A percentile compares a stretch with the other conserved stretches of the same genome.
phyloP scores from a whole-genome alignment of 2,113 vertebrate genomes.

The Ceyx cyanopectus region DNA sequence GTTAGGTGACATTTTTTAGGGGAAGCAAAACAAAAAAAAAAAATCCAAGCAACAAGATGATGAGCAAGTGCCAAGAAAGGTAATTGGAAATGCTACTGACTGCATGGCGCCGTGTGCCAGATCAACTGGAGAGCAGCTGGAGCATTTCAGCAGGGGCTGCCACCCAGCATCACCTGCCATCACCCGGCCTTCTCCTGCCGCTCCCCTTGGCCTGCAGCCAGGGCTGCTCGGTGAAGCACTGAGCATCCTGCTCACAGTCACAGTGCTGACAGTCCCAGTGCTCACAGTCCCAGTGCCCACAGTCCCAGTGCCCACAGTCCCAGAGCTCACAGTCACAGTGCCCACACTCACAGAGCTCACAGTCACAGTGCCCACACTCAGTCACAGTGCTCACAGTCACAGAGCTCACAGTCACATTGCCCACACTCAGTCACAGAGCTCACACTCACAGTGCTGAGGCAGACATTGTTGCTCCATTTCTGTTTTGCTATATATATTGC shows the following conservation, averaged over 20 bases:
- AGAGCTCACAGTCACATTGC: no score
- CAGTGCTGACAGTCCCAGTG: no score
- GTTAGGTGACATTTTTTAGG: not conserved
- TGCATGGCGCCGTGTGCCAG: fast-evolving
- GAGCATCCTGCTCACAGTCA: not conserved
- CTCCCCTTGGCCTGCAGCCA: not conserved
- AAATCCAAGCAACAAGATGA: not conserved
- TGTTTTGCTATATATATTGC: not conserved
- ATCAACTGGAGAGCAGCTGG: not conserved
- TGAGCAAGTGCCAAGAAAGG: not conserved
- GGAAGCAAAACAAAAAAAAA: not conserved
- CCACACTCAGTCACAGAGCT: no score
- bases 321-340: no score
- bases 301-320: no score
- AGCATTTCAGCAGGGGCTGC: not conserved
- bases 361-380: no score
- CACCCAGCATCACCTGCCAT: not conserved
- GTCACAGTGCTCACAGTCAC: no score
- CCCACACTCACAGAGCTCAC: no score
- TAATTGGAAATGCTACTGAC: not conserved
- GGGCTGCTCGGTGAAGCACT: fast-evolving
- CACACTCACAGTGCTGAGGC: not conserved
- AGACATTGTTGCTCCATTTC: not conserved
- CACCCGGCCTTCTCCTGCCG: not conserved
- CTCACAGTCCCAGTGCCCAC: no score